Conservation (phyloP, 2,888 invertebrate species). For the Cryptocheilus praepositus region DNA sequence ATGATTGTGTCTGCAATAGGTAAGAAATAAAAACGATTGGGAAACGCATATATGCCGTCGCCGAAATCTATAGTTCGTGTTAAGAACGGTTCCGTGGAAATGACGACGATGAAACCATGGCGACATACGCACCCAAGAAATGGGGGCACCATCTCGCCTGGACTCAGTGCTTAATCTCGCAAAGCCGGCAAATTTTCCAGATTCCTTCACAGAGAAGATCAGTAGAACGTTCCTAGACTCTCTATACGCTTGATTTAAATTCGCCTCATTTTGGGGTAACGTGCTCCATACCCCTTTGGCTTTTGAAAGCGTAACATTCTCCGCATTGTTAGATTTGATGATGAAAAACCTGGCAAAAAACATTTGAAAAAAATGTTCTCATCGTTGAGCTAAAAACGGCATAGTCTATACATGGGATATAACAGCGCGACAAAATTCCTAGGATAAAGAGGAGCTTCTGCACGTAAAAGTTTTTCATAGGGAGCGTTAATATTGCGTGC, state of each 20-base stretch:
- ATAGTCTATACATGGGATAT: background rate
- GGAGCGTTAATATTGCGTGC: background rate
- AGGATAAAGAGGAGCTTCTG: background rate
- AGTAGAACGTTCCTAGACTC: conserved; percentile 95
- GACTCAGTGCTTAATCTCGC: conserved; percentile 93
- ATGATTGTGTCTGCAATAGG: no score
- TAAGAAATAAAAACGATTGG: no score
- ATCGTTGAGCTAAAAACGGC: conserved; percentile 28
- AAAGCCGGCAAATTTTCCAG: conserved; percentile 96
- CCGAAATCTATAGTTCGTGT: no score
- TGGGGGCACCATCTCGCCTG: conserved; percentile 90
- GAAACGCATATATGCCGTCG: no score
- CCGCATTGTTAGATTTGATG: conserved; percentile 98
- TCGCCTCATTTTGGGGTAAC: conserved; percentile 96
- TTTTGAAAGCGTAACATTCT: conserved; percentile 96
- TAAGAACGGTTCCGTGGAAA: conserved; percentile 11
- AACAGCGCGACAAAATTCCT: background rate
- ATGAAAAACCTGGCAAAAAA: conserved; percentile 85
- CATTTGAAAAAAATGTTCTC: conserved; percentile 45
- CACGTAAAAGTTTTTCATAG: no score
- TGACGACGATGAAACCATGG: background rate
- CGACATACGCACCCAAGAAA: conserved; percentile 85
- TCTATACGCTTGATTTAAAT: conserved; percentile 94
- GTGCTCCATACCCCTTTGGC: conserved; percentile 98
- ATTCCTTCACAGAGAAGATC: conserved; percentile 98